These are phyloP conservation scores for Penaeus monodon DNA, from an alignment of 2,888 invertebrate genomes.

Conservation along the genomic window DNA sequence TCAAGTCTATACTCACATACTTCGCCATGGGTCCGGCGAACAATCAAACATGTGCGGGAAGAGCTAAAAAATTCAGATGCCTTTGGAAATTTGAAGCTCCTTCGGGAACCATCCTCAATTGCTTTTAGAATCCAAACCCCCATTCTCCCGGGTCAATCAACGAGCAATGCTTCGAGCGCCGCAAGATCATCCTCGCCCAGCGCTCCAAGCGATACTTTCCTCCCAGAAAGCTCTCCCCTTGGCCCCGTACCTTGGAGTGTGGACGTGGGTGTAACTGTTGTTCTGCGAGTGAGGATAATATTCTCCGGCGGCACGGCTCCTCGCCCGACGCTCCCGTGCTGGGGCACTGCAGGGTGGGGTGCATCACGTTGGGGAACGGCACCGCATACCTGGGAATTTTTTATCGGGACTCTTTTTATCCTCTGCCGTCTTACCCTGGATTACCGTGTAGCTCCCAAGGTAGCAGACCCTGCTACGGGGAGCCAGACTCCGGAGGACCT, in stretches of 20 bases:
- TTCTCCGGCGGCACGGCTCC: conserved; percentile 19
- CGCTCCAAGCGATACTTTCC: conserved; percentile 7
- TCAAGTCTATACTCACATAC: conserved; percentile 22
- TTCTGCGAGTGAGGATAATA: conserved; percentile 20
- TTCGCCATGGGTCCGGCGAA: conserved; percentile 4
- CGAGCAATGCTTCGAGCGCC: not conserved
- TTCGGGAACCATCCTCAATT: conserved; percentile 32
- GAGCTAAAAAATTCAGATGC: conserved; percentile 45
- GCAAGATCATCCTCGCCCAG: not conserved
- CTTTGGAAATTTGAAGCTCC: conserved; percentile 8
- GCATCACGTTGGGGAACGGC: conserved; percentile 37
- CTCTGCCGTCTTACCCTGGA: not conserved
- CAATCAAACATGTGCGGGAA: conserved; percentile 31
- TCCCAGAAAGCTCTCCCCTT: not conserved
- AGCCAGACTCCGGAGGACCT: no score
- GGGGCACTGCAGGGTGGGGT: conserved; percentile 25
- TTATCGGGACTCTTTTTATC: not conserved
- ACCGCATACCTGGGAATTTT: conserved; percentile 11
- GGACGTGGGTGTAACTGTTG: conserved; percentile 26
- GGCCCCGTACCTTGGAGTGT: not conserved
- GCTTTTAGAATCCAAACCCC: conserved; percentile 6
- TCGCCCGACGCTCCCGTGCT: not conserved
- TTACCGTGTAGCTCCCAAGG: conserved; percentile 26
- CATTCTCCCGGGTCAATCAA: not conserved
- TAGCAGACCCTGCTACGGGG: not conserved